Percentiles rank a stretch among this genome's conserved stretches.
phyloP scores from a whole-genome alignment of 1,140 invertebrate genomes.

The Zelostemma sp. region DNA sequence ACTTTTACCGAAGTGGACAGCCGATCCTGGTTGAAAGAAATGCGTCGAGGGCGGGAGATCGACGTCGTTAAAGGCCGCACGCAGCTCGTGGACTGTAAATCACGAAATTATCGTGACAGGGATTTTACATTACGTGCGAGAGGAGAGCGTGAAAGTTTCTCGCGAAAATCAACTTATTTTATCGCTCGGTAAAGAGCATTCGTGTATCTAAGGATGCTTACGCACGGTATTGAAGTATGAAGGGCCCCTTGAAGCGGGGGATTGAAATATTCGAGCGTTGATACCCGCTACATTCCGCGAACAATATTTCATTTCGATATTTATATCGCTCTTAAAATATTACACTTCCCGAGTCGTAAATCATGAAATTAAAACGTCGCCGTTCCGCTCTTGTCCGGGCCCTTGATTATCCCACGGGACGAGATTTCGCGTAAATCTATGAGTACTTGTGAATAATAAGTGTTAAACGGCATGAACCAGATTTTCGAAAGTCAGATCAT shows the following conservation, averaged over 20 bases:
- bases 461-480: constrained; percentile 50
- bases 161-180: constrained; percentile 20
- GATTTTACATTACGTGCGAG: constrained; percentile 31
- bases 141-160: constrained; percentile 37
- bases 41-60: constrained; percentile 32
- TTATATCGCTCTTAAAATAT: too few species aligned
- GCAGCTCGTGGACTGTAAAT: constrained; percentile 34
- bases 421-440: too few species aligned
- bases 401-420: too few species aligned
- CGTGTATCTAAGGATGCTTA: constrained; percentile 4
- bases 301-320: too few species aligned
- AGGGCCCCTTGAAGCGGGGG: not conserved
- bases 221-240: not conserved
- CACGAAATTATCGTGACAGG: constrained; percentile 50
- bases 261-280: too few species aligned
- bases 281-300: too few species aligned
- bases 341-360: too few species aligned
- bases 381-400: too few species aligned
- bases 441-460: too few species aligned
- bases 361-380: too few species aligned
- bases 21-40: constrained; percentile 2
- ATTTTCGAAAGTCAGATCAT: constrained; percentile 51
- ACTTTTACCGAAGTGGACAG: constrained; percentile 3
- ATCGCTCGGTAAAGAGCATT: constrained; percentile 5
- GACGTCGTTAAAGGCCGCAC: constrained; percentile 36